These are phyloP conservation scores for Remorina albescens DNA, from an alignment of 2,797 vertebrate species.

Conservation along the genomic window DNA sequence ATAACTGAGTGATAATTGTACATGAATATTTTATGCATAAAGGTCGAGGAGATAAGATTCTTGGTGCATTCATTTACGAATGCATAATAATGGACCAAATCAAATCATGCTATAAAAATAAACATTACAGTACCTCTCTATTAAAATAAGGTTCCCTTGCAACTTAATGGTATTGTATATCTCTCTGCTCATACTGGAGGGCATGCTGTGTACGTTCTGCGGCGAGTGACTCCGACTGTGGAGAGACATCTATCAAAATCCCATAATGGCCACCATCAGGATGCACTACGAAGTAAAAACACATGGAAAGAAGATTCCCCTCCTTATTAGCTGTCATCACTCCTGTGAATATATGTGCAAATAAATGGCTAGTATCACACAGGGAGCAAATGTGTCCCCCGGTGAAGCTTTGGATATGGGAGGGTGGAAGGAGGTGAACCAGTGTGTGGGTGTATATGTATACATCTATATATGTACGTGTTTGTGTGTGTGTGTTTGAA, in stretches of 20 bases:
- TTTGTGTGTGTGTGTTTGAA: conserved; percentile 13
- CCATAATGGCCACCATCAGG: conserved; percentile 86
- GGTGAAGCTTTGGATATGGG: conserved; percentile 82
- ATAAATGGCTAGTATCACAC: conserved; percentile 95
- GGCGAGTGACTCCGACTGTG: conserved; percentile 42
- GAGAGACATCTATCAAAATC: conserved; percentile 85
- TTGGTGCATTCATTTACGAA: conserved; percentile 42
- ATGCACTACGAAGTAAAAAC: conserved; percentile 91
- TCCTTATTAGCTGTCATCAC: conserved; percentile 97
- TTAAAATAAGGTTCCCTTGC: conserved; percentile 55
- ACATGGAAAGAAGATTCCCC: conserved; percentile 88
- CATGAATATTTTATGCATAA: conserved; percentile 63
- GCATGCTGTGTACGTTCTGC: conserved; percentile 55
- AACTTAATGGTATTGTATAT: conserved; percentile 55
- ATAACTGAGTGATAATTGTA: conserved; percentile 43
- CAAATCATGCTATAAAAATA: conserved; percentile 71
- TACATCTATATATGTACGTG: background rate
- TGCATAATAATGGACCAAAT: conserved; percentile 69
- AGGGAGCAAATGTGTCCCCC: conserved; percentile 94
- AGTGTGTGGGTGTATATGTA: conserved; percentile 7
- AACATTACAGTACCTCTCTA: conserved; percentile 64
- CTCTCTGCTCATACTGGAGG: conserved; percentile 42
- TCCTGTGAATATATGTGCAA: conserved; percentile 95
- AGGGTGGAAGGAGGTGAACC: conserved; percentile 80
- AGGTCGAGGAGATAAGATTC: conserved; percentile 53